Conservation (phyloP, 2,888 invertebrate genomes). For the Corbicula japonica region DNA sequence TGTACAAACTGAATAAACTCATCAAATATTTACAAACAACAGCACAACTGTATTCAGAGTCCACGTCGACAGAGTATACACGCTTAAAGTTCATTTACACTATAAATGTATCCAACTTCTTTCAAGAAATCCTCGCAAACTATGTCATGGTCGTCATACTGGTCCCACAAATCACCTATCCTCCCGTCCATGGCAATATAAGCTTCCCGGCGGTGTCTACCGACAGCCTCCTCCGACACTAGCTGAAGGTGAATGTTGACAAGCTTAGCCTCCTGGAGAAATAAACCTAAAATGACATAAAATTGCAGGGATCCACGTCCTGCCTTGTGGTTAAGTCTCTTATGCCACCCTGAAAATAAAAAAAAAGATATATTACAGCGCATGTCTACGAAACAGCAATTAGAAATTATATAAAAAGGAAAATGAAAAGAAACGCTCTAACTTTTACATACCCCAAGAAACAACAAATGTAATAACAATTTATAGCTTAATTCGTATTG, state of each 20-base stretch:
- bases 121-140: too few relatives aligned
- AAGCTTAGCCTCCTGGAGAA: neutral
- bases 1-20: too few relatives aligned
- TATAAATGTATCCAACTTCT: too few relatives aligned
- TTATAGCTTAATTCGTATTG: neutral
- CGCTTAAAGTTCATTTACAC: too few relatives aligned
- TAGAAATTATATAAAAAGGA: neutral
- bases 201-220: too few relatives aligned
- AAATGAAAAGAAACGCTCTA: neutral
- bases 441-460: neutral
- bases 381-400: neutral
- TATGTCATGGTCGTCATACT: too few relatives aligned
- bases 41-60: too few relatives aligned
- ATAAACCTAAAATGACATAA: neutral
- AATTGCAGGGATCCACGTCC: slow-evolving; percentile 3
- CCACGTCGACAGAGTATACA: too few relatives aligned
- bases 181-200: too few relatives aligned
- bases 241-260: neutral
- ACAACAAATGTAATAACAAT: neutral
- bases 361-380: neutral
- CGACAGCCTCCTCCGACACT: neutral
- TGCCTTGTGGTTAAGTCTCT: slow-evolving; percentile 5
- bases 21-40: too few relatives aligned
- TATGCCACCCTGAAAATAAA: slow-evolving; percentile 16
- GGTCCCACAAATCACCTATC: too few relatives aligned